phyloP scores from a whole-genome alignment of 1,140 invertebrate species.

The Uloborus diversus region DNA sequence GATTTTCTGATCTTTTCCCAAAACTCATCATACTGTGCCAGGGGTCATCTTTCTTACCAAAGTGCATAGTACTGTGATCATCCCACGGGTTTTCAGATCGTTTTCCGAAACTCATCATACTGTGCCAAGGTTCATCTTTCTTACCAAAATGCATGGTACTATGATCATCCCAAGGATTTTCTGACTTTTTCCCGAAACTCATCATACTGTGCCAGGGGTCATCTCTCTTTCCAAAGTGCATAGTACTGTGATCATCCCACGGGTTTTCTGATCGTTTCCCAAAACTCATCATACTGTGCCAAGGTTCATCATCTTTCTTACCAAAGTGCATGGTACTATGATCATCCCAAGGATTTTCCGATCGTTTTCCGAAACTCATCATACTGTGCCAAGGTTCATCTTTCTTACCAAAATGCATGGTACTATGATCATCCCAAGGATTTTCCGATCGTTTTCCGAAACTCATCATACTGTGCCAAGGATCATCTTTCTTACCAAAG shows the following conservation, averaged over 20 bases:
- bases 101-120: constrained; percentile 20
- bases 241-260: not conserved
- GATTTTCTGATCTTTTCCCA: constrained; percentile 17
- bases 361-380: constrained; percentile 23
- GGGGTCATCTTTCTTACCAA: constrained; percentile 21
- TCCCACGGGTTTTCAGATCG: not conserved
- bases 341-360: not conserved
- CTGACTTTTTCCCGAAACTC: constrained; percentile 8
- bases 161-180: not conserved
- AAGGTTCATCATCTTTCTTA: constrained; percentile 17
- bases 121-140: constrained; percentile 14
- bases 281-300: constrained; percentile 24
- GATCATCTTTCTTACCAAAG: constrained; percentile 14
- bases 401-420: constrained; percentile 15
- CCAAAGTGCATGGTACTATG: constrained; percentile 16
- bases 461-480: constrained; percentile 28
- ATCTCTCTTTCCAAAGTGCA: constrained; percentile 22
- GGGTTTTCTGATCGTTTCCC: constrained; percentile 1
- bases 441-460: not conserved
- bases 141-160: constrained; percentile 15
- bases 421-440: not conserved
- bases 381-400: constrained; percentile 12
- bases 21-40: constrained; percentile 42
- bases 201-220: constrained; percentile 26
- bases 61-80: constrained; percentile 9